Base-by-base conservation (phyloP, 1,140 invertebrate species). In the Planococcus citri region DNA sequence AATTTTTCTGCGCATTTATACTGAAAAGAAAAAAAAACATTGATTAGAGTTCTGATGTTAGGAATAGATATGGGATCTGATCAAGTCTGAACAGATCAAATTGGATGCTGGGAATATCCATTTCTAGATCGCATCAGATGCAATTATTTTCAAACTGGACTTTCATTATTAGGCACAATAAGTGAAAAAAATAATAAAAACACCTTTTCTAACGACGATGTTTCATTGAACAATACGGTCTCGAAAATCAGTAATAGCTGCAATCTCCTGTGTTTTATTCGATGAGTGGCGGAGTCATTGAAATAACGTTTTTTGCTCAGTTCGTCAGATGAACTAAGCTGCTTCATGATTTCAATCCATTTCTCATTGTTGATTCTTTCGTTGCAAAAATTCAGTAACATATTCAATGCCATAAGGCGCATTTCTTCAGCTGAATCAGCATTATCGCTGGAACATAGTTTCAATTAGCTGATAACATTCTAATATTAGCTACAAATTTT, bases 221-320 rank as follows among this genome's bases (percentile, higher is more conserved):
- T 20, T 68, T 74, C 69, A 78, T 77, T 72, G 74, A 57, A 68
- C 71, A 72, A 67, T 79, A 72, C 33, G 72, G 76, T 76, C 70
- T 78, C 75, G 24, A 83, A 71, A 21, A 84, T 61, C n/a, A 84
- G 72, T n/a, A 85, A 70, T 21, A 73, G 70, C 73, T 84, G 83
- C 73, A 82, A 78, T 60, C 81, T 73, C 74, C 83, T 75, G 61
- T 82, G 77, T 70, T 81, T 82, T 9, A 78, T 33, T 72, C 81
- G 76, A 72, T 85, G 84, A 20, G 78, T 73, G 9, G 78, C 72
- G 1, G 83, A 85, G 73, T 84, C 78, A 33, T 75, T 77, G 74
- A 81, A 85, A 72, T 84, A 82, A 69, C 82, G 75, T 61, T 78
- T 80, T 61, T 75, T 74, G 17, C 74, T 70, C 69, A 74, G 41